phyloP scores from a whole-genome alignment of 2,888 invertebrate species.

The Tetranychus piercei region DNA sequence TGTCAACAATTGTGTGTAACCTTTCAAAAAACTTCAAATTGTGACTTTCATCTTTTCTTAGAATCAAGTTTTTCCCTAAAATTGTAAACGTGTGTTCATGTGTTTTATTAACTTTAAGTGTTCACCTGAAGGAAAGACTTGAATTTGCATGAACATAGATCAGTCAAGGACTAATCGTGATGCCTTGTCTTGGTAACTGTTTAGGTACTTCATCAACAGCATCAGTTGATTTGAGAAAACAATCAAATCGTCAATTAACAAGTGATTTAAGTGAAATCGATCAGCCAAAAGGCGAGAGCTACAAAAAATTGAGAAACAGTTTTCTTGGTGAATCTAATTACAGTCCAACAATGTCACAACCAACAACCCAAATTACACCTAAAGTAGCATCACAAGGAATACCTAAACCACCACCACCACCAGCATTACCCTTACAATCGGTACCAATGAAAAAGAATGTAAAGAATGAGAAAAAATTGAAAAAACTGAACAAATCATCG shows the following conservation, averaged over 20 bases:
- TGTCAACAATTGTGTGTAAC: too few species aligned
- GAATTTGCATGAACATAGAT: background rate
- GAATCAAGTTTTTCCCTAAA: background rate
- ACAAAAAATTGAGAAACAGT: background rate
- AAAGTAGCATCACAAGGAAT: too few species aligned
- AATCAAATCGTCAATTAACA: background rate
- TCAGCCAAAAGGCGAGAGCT: background rate
- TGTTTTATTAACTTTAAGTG: background rate
- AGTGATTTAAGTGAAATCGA: background rate
- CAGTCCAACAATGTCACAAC: background rate
- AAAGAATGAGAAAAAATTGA: background rate
- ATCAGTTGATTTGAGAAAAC: background rate
- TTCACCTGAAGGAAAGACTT: background rate
- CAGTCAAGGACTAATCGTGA: background rate
- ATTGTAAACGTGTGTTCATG: background rate
- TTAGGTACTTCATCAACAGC: background rate
- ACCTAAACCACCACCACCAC: background rate
- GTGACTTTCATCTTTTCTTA: background rate
- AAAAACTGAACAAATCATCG: background rate
- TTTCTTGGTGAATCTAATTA: background rate
- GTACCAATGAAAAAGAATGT: background rate
- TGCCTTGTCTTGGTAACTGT: background rate
- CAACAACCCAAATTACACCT: background rate
- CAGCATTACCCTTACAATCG: background rate
- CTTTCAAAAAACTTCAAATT: background rate